These are phyloP conservation scores for Apocheima hispidaria DNA, from an alignment of 2,888 invertebrate species.

Conservation along the genomic window DNA sequence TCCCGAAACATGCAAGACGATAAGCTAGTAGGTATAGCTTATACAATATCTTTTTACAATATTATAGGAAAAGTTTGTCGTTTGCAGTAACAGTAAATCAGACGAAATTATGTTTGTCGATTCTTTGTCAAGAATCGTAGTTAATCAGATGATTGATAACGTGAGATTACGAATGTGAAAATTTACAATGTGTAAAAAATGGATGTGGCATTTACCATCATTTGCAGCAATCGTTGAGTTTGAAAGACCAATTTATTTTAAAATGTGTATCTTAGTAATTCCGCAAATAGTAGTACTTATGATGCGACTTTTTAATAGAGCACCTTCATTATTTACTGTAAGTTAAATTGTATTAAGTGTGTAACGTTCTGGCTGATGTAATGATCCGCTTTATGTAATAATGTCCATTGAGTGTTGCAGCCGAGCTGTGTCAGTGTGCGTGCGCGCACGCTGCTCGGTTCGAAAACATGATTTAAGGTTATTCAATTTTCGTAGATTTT, in stretches of 20 bases:
- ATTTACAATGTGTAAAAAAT: not conserved
- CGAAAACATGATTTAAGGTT: slow-evolving; percentile 31
- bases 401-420: slow-evolving; percentile 18
- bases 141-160: not conserved
- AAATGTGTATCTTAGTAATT: slow-evolving; percentile 21
- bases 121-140: not conserved
- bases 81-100: no score
- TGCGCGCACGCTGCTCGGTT: not conserved
- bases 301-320: slow-evolving; percentile 20
- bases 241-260: slow-evolving; percentile 19
- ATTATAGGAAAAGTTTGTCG: no score
- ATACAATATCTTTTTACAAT: no score
- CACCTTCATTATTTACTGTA: slow-evolving; percentile 17
- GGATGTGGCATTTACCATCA: slow-evolving; percentile 9
- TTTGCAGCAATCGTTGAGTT: slow-evolving; percentile 12
- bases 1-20: not conserved
- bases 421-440: not conserved
- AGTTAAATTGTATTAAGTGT: slow-evolving; percentile 21
- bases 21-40: no score
- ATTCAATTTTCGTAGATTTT: slow-evolving; percentile 22
- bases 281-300: slow-evolving; percentile 15
- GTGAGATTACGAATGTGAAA: slow-evolving; percentile 8
- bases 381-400: slow-evolving; percentile 20
- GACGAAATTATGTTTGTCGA: no score
- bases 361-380: slow-evolving; percentile 22